Evolutionary conservation across 2,113 vertebrate genomes (phyloP), one percentile per base, ranked within the genome.

Genomic region (Cyprinodon brontotheroides): DNA sequence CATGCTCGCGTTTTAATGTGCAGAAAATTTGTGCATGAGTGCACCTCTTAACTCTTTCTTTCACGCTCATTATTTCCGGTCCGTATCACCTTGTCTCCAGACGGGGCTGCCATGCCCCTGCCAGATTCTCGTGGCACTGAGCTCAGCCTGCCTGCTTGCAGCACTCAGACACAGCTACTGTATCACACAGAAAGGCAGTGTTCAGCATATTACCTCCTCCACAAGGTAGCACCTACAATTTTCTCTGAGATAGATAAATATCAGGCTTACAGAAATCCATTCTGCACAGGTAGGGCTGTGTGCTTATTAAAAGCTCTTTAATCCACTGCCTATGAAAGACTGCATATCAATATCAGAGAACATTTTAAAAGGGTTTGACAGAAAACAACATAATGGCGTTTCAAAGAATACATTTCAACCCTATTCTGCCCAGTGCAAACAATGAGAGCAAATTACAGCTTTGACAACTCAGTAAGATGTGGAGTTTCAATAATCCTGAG

Each of bases 21-120:
- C 86, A 85, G 89, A 89, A 88, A 89, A 91, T 92, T 79, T 86
- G 88, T 84, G 92, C 89, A 91, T 92, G 93, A 93, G 85, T 86
- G 91, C 89, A 72, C 85, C 90, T 83, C 89, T 92, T 92, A 92
- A 93, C 92, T 89, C 89, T 83, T 91, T 86, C 89, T 90, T 91
- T 91, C 88, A 93, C 83, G 85, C 89, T 89, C 88, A 89, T 93
- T 93, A 94, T 92, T 93, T 93, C 86, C 91, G 80, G 87, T 89
- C 87, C 89, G 84, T 86, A 91, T 91, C 89, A 90, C 91, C 89
- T 91, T 89, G 84, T 92, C 87, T 90, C 86, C 84, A 86, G 87
- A 89, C 87, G 83, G 84, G 77, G 75, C 68, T 83, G 85, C 78
- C 65, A 71, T 86, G 81, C 86, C 79, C 65, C 68, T 76, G 86